Evolutionary conservation across 2,797 vertebrate genomes (phyloP).

Genomic region (Nothura maculosa): DNA sequence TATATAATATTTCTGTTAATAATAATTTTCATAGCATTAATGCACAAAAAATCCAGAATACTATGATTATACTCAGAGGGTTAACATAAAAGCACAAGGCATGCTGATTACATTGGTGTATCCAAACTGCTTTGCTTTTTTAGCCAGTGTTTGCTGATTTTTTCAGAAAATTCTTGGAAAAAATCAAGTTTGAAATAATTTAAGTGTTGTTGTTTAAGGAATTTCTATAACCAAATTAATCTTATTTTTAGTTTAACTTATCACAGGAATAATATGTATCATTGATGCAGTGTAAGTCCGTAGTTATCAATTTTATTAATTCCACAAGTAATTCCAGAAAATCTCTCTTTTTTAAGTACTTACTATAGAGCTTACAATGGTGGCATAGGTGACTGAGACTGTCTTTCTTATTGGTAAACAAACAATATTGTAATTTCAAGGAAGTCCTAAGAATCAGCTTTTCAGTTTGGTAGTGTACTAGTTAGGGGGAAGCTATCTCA

Average conservation of each 20-base stretch:
- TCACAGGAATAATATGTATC: constrained; percentile 75
- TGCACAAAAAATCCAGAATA: constrained; percentile 64
- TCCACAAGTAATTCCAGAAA: constrained; percentile 72
- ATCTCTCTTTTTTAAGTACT: constrained; percentile 68
- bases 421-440: constrained; percentile 75
- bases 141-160: constrained; percentile 78
- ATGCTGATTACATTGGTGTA: constrained; percentile 77
- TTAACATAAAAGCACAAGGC: constrained; percentile 87
- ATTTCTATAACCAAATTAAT: constrained; percentile 81
- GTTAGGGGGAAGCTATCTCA: constrained; percentile 74
- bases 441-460: constrained; percentile 75
- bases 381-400: constrained; percentile 77
- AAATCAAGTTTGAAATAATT: constrained; percentile 77
- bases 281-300: constrained; percentile 77
- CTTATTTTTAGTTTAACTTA: constrained; percentile 79
- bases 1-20: constrained; percentile 46
- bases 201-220: constrained; percentile 80
- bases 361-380: constrained; percentile 72
- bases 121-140: constrained; percentile 81
- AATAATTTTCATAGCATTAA: constrained; percentile 49
- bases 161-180: constrained; percentile 78
- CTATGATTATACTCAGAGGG: constrained; percentile 79
- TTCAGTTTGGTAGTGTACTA: constrained; percentile 81
- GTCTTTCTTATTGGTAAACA: constrained; percentile 74
- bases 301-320: constrained; percentile 77